Percentiles rank a stretch among this genome's conserved stretches.
These are phyloP conservation scores for Phylloscopus whistleri DNA, from an alignment of 2,113 vertebrate species.

Conservation along the genomic window DNA sequence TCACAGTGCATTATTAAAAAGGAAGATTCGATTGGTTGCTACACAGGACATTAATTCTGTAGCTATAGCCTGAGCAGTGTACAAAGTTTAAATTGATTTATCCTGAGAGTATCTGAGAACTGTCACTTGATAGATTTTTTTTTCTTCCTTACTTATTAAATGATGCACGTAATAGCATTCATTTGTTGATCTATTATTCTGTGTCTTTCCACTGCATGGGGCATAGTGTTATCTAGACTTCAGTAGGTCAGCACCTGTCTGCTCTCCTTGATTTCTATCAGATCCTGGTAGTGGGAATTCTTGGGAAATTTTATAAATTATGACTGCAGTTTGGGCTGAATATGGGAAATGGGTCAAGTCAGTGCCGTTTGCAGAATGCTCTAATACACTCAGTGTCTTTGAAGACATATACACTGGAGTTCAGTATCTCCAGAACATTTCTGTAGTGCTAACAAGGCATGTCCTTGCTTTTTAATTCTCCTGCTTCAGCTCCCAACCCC, in stretches of 20 bases:
- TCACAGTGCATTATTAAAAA: neutral
- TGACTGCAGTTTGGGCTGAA: neutral
- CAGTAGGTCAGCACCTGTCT: fast-evolving
- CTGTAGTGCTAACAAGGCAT: neutral
- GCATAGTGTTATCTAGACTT: neutral
- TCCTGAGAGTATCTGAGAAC: neutral
- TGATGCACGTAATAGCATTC: neutral
- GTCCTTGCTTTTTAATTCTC: neutral
- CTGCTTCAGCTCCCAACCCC: neutral
- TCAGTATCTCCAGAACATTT: neutral
- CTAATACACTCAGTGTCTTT: neutral
- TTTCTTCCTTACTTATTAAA: slow-evolving; percentile 15
- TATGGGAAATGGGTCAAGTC: neutral
- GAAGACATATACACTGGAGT: fast-evolving
- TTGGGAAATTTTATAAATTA: neutral
- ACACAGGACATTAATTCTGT: neutral
- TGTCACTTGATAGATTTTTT: neutral
- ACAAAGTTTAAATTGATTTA: slow-evolving; percentile 11
- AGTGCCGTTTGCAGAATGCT: neutral
- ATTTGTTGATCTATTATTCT: neutral
- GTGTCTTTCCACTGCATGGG: neutral
- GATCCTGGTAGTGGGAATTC: neutral
- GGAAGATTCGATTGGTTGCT: neutral
- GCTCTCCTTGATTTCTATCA: neutral
- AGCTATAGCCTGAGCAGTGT: neutral